Percentiles rank a stretch among this genome's conserved stretches.
Evolutionary conservation across 2,888 invertebrate genomes (phyloP).

Genomic region (Busseola fusca): DNA sequence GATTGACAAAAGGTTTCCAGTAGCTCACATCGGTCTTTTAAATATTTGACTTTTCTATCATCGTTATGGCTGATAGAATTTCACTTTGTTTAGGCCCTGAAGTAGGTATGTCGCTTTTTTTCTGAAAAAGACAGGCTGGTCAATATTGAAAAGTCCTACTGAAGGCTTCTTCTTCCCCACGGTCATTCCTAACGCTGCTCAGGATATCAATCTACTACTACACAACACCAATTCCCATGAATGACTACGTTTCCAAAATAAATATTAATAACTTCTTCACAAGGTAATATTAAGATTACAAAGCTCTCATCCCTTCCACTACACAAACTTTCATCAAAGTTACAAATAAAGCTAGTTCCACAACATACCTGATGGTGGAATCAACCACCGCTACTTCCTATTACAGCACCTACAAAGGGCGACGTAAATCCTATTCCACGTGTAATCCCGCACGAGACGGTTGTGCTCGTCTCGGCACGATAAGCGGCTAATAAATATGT

Average conservation of each 20-base stretch:
- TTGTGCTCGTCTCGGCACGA: constrained; percentile 8
- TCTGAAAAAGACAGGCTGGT: too few species aligned
- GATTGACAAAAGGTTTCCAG: neutral
- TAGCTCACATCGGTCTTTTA: neutral
- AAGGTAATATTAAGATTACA: neutral
- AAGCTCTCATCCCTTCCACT: neutral
- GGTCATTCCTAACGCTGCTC: neutral
- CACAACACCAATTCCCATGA: neutral
- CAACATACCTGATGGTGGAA: constrained; percentile 12
- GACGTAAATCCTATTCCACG: constrained; percentile 39
- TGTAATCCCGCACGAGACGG: constrained; percentile 40
- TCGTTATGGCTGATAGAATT: neutral
- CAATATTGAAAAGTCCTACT: neutral
- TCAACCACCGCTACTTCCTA: neutral
- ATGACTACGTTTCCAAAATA: neutral
- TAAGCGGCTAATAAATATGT: constrained; percentile 56
- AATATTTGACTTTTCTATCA: neutral
- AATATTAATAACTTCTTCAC: neutral
- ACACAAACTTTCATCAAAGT: neutral
- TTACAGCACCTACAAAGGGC: constrained; percentile 24
- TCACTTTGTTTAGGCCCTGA: neutral
- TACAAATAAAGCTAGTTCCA: constrained; percentile 18
- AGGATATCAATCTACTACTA: neutral
- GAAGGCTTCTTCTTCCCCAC: too few species aligned
- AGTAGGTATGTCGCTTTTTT: neutral